These are phyloP conservation scores for Numida meleagris DNA, from an alignment of 2,113 vertebrate species.

Conservation along the genomic window DNA sequence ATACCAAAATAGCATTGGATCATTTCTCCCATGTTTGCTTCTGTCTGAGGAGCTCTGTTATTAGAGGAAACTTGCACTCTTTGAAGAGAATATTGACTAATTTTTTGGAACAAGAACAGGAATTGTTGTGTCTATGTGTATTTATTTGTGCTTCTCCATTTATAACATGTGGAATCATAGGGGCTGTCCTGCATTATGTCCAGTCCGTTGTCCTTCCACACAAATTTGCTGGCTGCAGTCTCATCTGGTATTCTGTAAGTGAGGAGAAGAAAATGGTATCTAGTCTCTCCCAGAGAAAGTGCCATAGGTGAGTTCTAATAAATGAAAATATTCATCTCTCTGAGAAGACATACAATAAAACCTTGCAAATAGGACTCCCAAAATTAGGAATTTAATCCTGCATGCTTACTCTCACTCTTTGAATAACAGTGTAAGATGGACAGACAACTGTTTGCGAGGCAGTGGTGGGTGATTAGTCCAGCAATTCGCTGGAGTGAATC, in stretches of 20 bases:
- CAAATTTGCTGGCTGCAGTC: not conserved
- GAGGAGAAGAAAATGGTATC: not conserved
- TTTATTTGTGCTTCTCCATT: not conserved
- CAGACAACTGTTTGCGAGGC: not conserved
- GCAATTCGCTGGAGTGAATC: not conserved
- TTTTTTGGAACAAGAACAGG: not conserved
- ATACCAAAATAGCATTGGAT: not conserved
- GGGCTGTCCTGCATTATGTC: fast-evolving
- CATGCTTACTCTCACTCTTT: not conserved
- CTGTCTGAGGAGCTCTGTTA: not conserved
- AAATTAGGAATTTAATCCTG: not conserved
- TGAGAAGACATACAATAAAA: not conserved
- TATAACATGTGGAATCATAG: not conserved
- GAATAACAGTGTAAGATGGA: not conserved
- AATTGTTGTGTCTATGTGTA: not conserved
- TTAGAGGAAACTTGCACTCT: not conserved
- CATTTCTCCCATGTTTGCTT: not conserved
- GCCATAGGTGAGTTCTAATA: not conserved
- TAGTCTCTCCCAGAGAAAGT: not conserved
- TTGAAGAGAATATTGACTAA: not conserved
- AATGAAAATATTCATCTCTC: not conserved
- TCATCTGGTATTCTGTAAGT: not conserved
- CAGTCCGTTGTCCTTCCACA: not conserved
- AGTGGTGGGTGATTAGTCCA: not conserved
- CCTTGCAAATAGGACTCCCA: not conserved